Base-by-base conservation (phyloP, 2,888 invertebrate species). In the Drosophila ezoana region DNA sequence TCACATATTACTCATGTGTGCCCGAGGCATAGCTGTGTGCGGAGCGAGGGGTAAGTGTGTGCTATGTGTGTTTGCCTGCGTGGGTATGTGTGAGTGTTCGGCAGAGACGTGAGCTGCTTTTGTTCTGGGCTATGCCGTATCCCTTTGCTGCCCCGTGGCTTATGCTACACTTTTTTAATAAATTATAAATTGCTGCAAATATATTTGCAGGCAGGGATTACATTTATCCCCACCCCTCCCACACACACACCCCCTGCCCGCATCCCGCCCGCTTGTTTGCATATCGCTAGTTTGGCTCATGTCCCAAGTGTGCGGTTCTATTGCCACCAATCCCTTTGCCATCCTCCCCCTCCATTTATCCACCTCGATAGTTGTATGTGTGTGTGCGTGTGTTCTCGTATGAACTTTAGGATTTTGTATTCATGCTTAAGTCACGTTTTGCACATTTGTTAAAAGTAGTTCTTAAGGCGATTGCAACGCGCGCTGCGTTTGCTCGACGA, bases 151-250 rank as follows among this genome's bases (percentile, higher is more conserved):
- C 66, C 85, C 87, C 74, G 64, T 89, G 68, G 77, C 74, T 87
- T 77, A 67, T 66, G 68, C 72, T 87, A 67, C 69, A 77, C 68
- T 87, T 87, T 85, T 87, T 89, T 86, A 87, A 86, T 86, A 86
- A 86, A 86, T 86, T 86, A 89, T 86, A 86, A 89, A 86, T 86
- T 86, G 81, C 73, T 77, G 88, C 85, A 86, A 85, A 86, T 86
- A 89, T 86, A 89, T 86, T 87, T 86, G 85, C 89, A 79, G 79
- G 88, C 77, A 74, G 85, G 85, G 89, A 86, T 89, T 86, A 81
- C 89, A 75, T 77, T 72, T 83, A 80, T 64, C 64, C 74, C 77
- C 23, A 23, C 4, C 23, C 23, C 23, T 43, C 18, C 43, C 45
- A 48, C 49, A 20, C 23, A 16, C 45, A 48, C 49, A 20, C 23